Conservation (phyloP, 2,888 invertebrate species). For the Acleris emargana region DNA sequence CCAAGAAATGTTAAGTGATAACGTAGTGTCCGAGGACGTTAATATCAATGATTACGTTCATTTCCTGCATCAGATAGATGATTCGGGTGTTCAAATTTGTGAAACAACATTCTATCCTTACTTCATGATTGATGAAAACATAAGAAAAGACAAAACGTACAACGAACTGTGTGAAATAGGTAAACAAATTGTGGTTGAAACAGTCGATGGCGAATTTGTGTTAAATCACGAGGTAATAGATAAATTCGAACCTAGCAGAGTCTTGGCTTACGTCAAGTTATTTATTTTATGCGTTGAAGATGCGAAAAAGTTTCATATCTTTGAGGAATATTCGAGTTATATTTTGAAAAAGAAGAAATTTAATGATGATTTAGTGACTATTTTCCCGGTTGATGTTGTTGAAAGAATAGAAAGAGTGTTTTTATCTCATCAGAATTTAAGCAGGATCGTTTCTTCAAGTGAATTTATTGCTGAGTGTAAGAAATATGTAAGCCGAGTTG, state of each 20-base stretch:
- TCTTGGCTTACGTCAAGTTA: conserved; percentile 41
- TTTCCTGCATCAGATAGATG: conserved; percentile 40
- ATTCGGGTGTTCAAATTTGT: conserved; percentile 40
- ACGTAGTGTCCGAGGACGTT: conserved; percentile 42
- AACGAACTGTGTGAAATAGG: conserved; percentile 41
- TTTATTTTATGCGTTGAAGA: conserved; percentile 40
- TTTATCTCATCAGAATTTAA: conserved; percentile 34
- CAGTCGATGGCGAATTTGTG: conserved; percentile 37
- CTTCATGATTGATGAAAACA: conserved; percentile 43
- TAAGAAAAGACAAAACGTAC: conserved; percentile 41
- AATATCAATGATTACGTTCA: conserved; percentile 48
- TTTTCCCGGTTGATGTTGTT: conserved; percentile 39
- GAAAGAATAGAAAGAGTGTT: conserved; percentile 21
- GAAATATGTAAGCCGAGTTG: conserved; percentile 36
- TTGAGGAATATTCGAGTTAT: conserved; percentile 40
- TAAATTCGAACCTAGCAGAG: conserved; percentile 42
- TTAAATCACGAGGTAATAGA: conserved; percentile 40
- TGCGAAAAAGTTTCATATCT: conserved; percentile 37
- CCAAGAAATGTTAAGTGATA: conserved; percentile 44
- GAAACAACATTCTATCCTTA: conserved; percentile 48
- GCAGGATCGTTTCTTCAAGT: conserved; percentile 36
- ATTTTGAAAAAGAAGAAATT: conserved; percentile 40
- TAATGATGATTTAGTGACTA: conserved; percentile 38
- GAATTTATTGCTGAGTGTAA: conserved; percentile 40
- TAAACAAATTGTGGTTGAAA: conserved; percentile 43